phyloP scores from a whole-genome alignment of 2,888 invertebrate genomes.

The Rutpela maculata region DNA sequence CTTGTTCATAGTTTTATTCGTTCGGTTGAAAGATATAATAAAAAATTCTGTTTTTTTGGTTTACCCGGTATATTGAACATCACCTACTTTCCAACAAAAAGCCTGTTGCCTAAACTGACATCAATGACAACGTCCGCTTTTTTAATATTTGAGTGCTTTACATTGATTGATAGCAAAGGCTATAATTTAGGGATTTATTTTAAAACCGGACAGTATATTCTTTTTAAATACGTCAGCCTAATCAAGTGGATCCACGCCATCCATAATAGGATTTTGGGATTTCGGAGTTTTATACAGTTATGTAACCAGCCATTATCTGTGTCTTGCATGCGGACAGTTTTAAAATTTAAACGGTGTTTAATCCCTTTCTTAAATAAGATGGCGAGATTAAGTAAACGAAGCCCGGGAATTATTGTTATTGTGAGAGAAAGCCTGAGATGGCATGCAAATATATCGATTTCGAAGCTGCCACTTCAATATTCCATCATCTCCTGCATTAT shows the following conservation, averaged over 20 bases:
- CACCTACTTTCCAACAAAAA: background rate
- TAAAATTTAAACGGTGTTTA: conserved; percentile 54
- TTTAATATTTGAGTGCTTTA: conserved; percentile 18
- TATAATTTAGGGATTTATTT: conserved; percentile 42
- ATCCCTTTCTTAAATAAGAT: conserved; percentile 50
- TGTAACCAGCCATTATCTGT: conserved; percentile 49
- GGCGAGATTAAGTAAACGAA: conserved; percentile 41
- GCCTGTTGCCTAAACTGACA: background rate
- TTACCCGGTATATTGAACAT: background rate
- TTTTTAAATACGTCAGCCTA: conserved; percentile 45
- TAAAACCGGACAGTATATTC: conserved; percentile 40
- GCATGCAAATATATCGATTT: conserved; percentile 49
- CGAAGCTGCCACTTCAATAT: conserved; percentile 36
- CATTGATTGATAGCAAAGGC: conserved; percentile 33
- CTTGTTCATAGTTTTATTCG: too few relatives aligned
- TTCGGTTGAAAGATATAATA: too few relatives aligned
- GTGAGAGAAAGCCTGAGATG: conserved; percentile 29
- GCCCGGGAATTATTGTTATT: conserved; percentile 43
- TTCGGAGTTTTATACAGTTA: conserved; percentile 49
- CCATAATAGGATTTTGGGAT: conserved; percentile 50
- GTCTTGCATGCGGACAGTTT: conserved; percentile 53
- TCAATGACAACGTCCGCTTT: background rate
- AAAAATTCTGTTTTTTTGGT: too few relatives aligned
- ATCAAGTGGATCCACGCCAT: conserved; percentile 49
- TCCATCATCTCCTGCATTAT: conserved; percentile 46